Evolutionary conservation across 2,113 vertebrate genomes (phyloP).

Genomic region (Helogale parvula): DNA sequence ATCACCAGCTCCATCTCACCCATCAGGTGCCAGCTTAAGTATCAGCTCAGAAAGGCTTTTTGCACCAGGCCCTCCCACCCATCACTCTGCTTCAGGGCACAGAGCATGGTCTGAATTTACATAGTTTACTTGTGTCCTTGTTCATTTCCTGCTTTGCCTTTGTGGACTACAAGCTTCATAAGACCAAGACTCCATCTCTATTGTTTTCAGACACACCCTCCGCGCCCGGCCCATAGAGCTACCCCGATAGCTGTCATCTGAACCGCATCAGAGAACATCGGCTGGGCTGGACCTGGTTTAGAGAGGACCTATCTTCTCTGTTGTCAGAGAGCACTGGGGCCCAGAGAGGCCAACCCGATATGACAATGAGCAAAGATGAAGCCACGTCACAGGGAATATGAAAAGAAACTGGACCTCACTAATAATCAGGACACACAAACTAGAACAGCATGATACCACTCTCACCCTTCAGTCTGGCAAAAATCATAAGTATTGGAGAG

Average conservation of each 20-base stretch:
- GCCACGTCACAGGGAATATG: not conserved
- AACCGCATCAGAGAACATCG: not conserved
- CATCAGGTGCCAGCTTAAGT: not conserved
- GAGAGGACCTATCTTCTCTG: not conserved
- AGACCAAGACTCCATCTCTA: not conserved
- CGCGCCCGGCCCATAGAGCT: not conserved
- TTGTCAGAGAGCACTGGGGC: not conserved
- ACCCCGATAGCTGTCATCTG: not conserved
- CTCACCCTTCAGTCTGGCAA: not conserved
- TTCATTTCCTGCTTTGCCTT: not conserved
- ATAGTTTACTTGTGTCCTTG: not conserved
- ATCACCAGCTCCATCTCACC: not conserved
- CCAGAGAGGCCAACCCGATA: not conserved
- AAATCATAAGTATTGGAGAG: not conserved
- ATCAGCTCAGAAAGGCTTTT: conserved; percentile 1
- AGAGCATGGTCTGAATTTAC: conserved; percentile 3
- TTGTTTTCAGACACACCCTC: not conserved
- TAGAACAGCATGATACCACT: not conserved
- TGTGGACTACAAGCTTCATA: not conserved
- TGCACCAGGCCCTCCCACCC: not conserved
- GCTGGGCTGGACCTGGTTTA: not conserved
- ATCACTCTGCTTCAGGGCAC: not conserved
- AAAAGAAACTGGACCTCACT: not conserved
- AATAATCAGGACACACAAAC: not conserved
- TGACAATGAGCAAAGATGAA: not conserved